These are phyloP conservation scores for Lepeophtheirus salmonis DNA, from an alignment of 1,140 invertebrate genomes.

Conservation along the genomic window DNA sequence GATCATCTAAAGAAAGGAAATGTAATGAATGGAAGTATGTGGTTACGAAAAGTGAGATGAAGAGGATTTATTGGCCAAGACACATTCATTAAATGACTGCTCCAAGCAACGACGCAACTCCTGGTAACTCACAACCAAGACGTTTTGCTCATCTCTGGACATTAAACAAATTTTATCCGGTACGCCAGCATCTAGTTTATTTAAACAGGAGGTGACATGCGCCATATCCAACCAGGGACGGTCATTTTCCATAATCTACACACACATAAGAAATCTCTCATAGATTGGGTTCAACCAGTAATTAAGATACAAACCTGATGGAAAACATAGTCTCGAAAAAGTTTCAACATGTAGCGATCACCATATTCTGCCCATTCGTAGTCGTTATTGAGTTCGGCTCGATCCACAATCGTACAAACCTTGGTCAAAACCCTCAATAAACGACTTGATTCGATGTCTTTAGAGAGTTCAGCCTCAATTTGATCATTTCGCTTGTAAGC, in stretches of 20 bases:
- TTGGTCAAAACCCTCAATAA: constrained; percentile 75
- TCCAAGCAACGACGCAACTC: constrained; percentile 88
- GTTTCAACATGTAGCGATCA: constrained; percentile 88
- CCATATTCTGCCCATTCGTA: constrained; percentile 89
- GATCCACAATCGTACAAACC: constrained; percentile 71
- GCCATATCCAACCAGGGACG: constrained; percentile 87
- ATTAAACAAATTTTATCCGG: constrained; percentile 72
- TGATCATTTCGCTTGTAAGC: constrained; percentile 65
- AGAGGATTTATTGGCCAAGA: constrained; percentile 34
- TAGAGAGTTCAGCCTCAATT: constrained; percentile 69
- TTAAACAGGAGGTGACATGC: constrained; percentile 79
- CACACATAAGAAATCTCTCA: neutral
- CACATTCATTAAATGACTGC: constrained; percentile 65
- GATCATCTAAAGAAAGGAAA: no score
- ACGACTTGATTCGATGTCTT: constrained; percentile 85
- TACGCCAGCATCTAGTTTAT: constrained; percentile 75
- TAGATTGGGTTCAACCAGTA: neutral
- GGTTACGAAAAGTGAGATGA: neutral
- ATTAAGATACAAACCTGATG: constrained; percentile 39
- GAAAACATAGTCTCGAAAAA: constrained; percentile 93
- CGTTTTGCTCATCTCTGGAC: constrained; percentile 84
- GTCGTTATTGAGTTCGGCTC: constrained; percentile 84
- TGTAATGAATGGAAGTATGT: no score
- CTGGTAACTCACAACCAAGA: constrained; percentile 78
- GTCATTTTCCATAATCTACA: constrained; percentile 61